Base-by-base conservation (phyloP, 2,113 vertebrate species). In the Rhadina sibilatrix region DNA sequence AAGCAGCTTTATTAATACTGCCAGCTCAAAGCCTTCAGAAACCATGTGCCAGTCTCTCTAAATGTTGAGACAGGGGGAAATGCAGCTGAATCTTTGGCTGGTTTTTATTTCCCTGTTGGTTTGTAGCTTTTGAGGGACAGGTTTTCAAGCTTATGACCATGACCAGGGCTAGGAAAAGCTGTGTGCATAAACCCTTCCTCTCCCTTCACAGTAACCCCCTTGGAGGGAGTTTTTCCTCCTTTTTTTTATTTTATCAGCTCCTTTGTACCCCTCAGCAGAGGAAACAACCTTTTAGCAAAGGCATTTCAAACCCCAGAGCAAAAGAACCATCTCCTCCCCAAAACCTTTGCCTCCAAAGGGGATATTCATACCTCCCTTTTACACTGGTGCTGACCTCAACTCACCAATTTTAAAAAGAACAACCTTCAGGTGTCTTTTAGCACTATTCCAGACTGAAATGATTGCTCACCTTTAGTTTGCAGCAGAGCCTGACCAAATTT, bases 1-100 rank as follows among this genome's bases (percentile, higher is more conserved):
- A 84, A 91, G 91, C 74, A 68, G 89, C 44, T 96, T 93, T 95
- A 89, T 97, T 95, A 96, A 94, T 42, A 38, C 44, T 53, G 77
- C 81, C 70, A 69, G 61, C 87, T 75, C 9, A 0, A n/a, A 64
- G 64, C 10, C 4, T 13, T 91, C 53, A 9, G 46, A 84, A 87
- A 49, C 49, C 60, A 2, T 5, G 57, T 91, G 87, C 90, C 93
- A 89, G 11, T 95, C 87, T 71, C 56, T 52, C 9, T 38, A 2
- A 66, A 31, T 20, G 46, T 33, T 90, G 92, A 85, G 82, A 54
- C 1, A 31, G 83, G 35, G 75, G 52, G 17, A 90, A 88, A 80
- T 24, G 7, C 19, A 28, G 46, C 13, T 53, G 15, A 69, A 17
- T 65, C 54, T 65, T 23, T 50, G 85, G 21, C 63, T 66, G 5